phyloP scores from a whole-genome alignment of 2,888 invertebrate species.

The Pediacus dermestoides region DNA sequence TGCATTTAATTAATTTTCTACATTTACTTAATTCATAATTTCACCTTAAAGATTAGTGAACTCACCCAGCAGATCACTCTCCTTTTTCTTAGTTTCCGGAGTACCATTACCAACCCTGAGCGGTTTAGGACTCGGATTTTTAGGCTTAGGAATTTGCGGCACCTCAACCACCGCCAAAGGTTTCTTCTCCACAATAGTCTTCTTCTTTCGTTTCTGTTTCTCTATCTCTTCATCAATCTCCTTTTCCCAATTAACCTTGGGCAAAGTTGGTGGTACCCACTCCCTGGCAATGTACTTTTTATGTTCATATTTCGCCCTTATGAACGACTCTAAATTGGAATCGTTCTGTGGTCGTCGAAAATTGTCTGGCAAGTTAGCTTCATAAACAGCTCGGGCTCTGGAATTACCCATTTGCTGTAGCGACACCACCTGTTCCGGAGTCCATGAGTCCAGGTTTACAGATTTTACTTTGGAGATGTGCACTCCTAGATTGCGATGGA shows the following conservation, averaged over 20 bases:
- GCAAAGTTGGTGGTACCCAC: constrained; percentile 86
- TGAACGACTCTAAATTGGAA: constrained; percentile 90
- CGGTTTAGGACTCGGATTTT: constrained; percentile 55
- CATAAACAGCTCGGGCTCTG: constrained; percentile 92
- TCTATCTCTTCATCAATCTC: constrained; percentile 86
- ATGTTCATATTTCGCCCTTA: constrained; percentile 97
- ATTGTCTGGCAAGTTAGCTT: constrained; percentile 93
- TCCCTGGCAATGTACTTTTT: constrained; percentile 98
- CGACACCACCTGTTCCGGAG: constrained; percentile 84
- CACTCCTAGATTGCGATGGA: constrained; percentile 96
- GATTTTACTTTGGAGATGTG: constrained; percentile 99
- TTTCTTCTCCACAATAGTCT: constrained; percentile 50
- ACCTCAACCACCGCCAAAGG: constrained; percentile 48
- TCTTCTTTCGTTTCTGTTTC: constrained; percentile 78
- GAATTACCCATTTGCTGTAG: constrained; percentile 99
- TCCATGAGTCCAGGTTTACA: constrained; percentile 97
- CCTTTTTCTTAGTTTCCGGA: constrained; percentile 24
- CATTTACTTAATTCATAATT: too few species aligned
- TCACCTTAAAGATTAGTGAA: too few species aligned
- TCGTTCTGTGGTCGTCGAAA: constrained; percentile 94
- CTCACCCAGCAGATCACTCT: constrained; percentile 36
- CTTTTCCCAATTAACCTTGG: constrained; percentile 77
- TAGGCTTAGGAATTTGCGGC: constrained; percentile 60
- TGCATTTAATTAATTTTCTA: too few species aligned
- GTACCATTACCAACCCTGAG: constrained; percentile 37